phyloP scores from a whole-genome alignment of 2,113 vertebrate species.

The Scortum barcoo region DNA sequence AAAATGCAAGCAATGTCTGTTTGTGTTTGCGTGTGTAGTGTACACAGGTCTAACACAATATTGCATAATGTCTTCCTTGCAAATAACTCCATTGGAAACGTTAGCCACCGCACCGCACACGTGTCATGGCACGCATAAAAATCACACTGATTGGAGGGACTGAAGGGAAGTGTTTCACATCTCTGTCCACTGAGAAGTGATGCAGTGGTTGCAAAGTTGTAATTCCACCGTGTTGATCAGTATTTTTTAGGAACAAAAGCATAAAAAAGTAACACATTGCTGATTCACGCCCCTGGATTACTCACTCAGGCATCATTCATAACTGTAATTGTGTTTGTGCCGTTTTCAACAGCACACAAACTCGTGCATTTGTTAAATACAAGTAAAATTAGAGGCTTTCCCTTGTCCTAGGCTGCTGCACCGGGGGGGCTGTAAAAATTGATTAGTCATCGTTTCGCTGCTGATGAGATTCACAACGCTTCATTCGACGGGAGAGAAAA shows the following conservation, averaged over 20 bases:
- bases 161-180: slow-evolving; percentile 37
- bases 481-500: slow-evolving; percentile 36
- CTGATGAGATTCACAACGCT: slow-evolving; percentile 68
- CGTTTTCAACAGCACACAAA: slow-evolving; percentile 30
- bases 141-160: slow-evolving; percentile 35
- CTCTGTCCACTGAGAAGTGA: slow-evolving; percentile 43
- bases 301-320: slow-evolving; percentile 37
- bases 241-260: slow-evolving; percentile 33
- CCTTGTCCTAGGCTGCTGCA: slow-evolving; percentile 47
- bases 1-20: slow-evolving; percentile 69
- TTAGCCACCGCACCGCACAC: slow-evolving; percentile 55
- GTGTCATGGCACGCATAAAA: slow-evolving; percentile 34
- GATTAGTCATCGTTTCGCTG: slow-evolving; percentile 71
- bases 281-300: slow-evolving; percentile 28
- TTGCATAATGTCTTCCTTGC: slow-evolving; percentile 58
- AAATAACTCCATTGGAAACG: slow-evolving; percentile 65
- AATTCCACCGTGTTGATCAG: slow-evolving; percentile 17
- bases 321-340: slow-evolving; percentile 48
- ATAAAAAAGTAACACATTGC: slow-evolving; percentile 18
- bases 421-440: slow-evolving; percentile 55
- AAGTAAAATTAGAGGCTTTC: slow-evolving; percentile 54
- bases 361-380: slow-evolving; percentile 45
- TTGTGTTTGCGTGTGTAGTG: slow-evolving; percentile 71
- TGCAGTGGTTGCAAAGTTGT: slow-evolving; percentile 17
- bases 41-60: slow-evolving; percentile 69